Base-by-base conservation (phyloP, 2,888 invertebrate species). In the Drosophila putrida region DNA sequence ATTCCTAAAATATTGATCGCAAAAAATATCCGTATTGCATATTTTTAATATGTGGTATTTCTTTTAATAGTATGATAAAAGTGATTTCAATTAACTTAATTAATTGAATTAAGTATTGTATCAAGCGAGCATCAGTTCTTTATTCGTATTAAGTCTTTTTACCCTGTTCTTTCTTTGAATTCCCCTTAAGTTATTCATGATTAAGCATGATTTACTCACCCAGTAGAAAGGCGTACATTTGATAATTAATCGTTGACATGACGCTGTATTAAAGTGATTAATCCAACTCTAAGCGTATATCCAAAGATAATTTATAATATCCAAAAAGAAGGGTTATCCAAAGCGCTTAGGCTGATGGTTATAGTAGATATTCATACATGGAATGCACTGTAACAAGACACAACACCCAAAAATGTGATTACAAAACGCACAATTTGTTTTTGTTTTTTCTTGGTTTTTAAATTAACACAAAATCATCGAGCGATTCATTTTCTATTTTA, bases 371-470 rank as follows among this genome's bases (percentile, higher is more conserved):
- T 36, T 36, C 33, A 58, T 83, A 83, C 84, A 88, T 86, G 89
- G 81, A 78, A 68, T 80, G 87, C 83, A 84, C 83, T 84, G 83
- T 67, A 88, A 76, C 88, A 70, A 88, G 71, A 89, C 88, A 84
- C 78, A 82, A 69, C 82, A 72, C 78, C 39, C 67, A 78, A 55
- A 54, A 81, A 71, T 82, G 75, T 75, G 63, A 74, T 68, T 71
- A 63, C 75, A 76, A 87, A 71, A 84, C 71, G 89, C 89, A 70
- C 89, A 82, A 72, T 25, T 79, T 51, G 63, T 71, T 61, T 66
- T 58, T 25, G n/a, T 54, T 49, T 47, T 51, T 36, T 50, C 8
- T 50, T 15, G 36, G 41, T 66, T 61, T 55, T 55, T 10, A 64
- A 68, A 49, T 84, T 66, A 84, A 73, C 83, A 88, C 90, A 43